These are phyloP conservation scores for Dryobotodes eremita DNA, from an alignment of 2,888 invertebrate genomes.

Conservation along the genomic window DNA sequence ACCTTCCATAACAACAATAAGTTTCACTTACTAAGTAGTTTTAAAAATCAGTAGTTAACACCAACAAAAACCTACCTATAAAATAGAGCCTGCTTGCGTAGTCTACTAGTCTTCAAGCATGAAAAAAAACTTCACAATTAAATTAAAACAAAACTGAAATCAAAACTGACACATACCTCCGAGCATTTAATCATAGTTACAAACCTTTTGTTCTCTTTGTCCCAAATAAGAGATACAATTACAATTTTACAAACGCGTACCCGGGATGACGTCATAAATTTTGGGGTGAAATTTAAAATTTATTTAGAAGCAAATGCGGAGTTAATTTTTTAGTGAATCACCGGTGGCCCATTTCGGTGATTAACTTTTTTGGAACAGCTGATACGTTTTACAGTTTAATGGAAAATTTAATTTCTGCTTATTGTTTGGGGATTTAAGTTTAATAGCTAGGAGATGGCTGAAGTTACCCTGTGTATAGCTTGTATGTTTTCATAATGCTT, in stretches of 20 bases:
- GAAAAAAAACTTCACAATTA: constrained; percentile 49
- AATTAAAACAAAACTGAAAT: constrained; percentile 56
- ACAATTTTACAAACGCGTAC: constrained; percentile 72
- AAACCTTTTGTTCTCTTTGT: constrained; percentile 80
- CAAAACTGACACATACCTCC: constrained; percentile 55
- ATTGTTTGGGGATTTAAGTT: constrained; percentile 64
- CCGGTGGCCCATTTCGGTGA: constrained; percentile 81
- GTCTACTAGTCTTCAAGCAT: neutral
- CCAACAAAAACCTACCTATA: too few species aligned
- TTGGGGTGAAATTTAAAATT: constrained; percentile 83
- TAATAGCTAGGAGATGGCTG: constrained; percentile 37
- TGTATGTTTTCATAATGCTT: neutral
- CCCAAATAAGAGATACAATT: constrained; percentile 83
- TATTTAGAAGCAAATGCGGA: constrained; percentile 85
- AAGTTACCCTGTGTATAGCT: neutral
- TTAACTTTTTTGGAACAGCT: constrained; percentile 72
- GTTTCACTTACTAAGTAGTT: neutral
- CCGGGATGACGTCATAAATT: constrained; percentile 81
- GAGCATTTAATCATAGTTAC: constrained; percentile 75
- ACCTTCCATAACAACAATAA: neutral
- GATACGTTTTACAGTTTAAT: constrained; percentile 68
- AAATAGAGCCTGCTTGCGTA: neutral
- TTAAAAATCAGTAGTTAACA: neutral
- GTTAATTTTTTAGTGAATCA: constrained; percentile 84
- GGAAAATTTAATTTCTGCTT: constrained; percentile 70